Conservation (phyloP, 2,888 invertebrate species). For the Arenicola marina region DNA sequence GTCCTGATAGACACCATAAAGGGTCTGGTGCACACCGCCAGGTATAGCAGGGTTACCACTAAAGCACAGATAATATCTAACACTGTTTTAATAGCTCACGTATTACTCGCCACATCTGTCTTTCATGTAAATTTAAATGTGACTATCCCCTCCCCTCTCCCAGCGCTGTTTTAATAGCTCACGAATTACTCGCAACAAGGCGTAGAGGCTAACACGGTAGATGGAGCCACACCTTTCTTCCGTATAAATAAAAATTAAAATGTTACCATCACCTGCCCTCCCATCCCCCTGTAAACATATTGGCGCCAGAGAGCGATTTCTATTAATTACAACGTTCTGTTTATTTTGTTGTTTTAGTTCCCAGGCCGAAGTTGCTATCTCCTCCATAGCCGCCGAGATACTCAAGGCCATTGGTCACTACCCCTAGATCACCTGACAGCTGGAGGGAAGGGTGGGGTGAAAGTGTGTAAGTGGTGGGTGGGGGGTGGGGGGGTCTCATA, state of each 20-base stretch:
- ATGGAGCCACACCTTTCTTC: no score
- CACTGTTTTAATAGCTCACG: neutral
- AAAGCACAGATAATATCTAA: neutral
- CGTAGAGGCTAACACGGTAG: neutral
- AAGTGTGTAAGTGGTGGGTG: no score
- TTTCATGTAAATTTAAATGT: no score
- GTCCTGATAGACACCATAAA: slow-evolving; percentile 46
- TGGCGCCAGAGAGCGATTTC: no score
- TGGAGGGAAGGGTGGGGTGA: no score
- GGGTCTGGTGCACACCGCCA: slow-evolving; percentile 52
- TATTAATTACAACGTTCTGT: no score
- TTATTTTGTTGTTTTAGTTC: slow-evolving; percentile 47
- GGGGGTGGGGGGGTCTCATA: no score
- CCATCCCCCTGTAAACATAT: no score
- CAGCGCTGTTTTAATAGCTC: neutral
- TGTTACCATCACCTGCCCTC: no score
- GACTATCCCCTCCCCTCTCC: no score
- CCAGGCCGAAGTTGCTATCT: slow-evolving; percentile 56
- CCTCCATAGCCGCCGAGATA: slow-evolving; percentile 54
- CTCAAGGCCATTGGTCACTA: slow-evolving; percentile 31
- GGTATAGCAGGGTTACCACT: slow-evolving; percentile 39
- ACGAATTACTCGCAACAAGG: neutral
- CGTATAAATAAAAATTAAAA: no score
- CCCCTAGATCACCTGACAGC: no score
- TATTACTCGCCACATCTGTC: neutral